These are phyloP conservation scores for Digitonthophagus gazella DNA, from an alignment of 2,888 invertebrate species.

Conservation along the genomic window DNA sequence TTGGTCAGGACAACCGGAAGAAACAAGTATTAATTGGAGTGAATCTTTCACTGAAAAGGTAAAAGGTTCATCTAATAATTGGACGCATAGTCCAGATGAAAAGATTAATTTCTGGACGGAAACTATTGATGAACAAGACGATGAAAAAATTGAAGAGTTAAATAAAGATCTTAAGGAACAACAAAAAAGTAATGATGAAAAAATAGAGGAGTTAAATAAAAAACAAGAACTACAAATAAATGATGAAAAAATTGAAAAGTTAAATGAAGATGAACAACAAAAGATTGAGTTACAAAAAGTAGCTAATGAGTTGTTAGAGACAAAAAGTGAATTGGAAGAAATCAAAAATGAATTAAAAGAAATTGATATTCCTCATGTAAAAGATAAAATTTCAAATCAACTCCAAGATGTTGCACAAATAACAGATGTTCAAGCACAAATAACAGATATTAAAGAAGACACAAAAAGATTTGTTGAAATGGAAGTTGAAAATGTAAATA, in stretches of 20 bases:
- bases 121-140: not conserved
- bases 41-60: not conserved
- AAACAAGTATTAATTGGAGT: not conserved
- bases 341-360: not conserved
- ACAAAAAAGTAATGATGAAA: not conserved
- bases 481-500: not conserved
- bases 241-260: not conserved
- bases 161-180: not conserved
- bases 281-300: not conserved
- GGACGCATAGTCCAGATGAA: not conserved
- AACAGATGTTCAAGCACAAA: too few species aligned
- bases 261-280: not conserved
- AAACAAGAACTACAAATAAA: too few species aligned
- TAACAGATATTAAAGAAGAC: not conserved
- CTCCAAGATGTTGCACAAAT: too few species aligned
- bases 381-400: too few species aligned
- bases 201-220: too few species aligned
- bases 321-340: not conserved
- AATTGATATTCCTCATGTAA: too few species aligned
- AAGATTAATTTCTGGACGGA: constrained; percentile 15
- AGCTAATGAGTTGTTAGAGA: not conserved
- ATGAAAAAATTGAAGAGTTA: not conserved
- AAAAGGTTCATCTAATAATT: constrained; percentile 1
- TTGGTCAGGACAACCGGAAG: not conserved
- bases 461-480: not conserved